Conservation (phyloP, 2,113 vertebrate species). For the Chlamydotis undulata region DNA sequence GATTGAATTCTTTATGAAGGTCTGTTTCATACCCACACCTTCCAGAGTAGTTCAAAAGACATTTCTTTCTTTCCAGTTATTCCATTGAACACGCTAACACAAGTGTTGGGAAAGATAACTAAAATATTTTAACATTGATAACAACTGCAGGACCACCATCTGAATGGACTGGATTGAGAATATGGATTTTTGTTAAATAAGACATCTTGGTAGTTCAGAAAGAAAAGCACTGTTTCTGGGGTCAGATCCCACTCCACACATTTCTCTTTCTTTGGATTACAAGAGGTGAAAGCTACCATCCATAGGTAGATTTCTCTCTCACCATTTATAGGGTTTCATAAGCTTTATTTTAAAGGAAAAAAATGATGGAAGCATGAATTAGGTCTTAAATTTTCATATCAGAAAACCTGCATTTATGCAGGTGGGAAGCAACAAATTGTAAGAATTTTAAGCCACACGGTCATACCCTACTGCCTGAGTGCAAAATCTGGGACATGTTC, state of each 20-base stretch:
- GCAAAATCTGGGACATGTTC: background rate
- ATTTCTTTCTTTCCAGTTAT: background rate
- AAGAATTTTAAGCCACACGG: background rate
- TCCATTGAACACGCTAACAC: background rate
- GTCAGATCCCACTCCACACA: background rate
- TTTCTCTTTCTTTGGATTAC: background rate
- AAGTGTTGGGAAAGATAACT: background rate
- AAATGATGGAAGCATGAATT: background rate
- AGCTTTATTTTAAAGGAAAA: background rate
- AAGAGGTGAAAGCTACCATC: background rate
- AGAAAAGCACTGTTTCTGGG: background rate
- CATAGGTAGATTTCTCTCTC: background rate
- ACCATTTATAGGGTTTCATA: background rate
- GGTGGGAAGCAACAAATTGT: background rate
- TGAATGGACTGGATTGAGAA: background rate
- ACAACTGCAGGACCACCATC: background rate
- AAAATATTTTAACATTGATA: background rate
- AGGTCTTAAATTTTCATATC: background rate
- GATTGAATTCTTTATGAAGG: background rate
- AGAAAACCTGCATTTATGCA: background rate
- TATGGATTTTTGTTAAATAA: background rate
- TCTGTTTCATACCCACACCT: background rate
- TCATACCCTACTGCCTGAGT: fast-evolving
- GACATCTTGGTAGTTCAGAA: background rate
- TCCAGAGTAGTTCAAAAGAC: background rate